Evolutionary conservation across 2,797 vertebrate genomes (phyloP).

Genomic region (Apogon talboti): DNA sequence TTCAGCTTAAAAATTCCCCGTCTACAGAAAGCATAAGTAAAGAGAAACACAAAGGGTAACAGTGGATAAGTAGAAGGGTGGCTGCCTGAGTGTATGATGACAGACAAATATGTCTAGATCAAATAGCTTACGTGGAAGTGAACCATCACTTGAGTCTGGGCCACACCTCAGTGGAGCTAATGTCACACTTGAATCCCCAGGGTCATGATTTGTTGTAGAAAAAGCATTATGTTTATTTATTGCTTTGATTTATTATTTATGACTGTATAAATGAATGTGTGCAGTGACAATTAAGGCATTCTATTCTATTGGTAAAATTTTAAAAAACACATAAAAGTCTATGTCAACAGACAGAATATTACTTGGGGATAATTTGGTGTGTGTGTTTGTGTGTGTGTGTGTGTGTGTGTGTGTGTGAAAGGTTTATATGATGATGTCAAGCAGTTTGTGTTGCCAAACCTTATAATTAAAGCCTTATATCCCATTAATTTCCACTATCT

Average conservation of each 20-base stretch:
- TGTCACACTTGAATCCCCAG: slow-evolving; percentile 1
- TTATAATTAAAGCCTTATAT: neutral
- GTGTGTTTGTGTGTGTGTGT: no score
- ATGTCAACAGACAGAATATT: no score
- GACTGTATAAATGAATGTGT: no score
- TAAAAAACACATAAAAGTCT: no score
- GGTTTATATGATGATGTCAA: neutral
- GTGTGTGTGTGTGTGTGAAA: neutral
- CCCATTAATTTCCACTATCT: slow-evolving; percentile 6
- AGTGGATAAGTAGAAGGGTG: slow-evolving; percentile 7
- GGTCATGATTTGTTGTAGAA: neutral
- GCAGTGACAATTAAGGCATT: no score
- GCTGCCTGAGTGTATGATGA: neutral
- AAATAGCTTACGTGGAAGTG: neutral
- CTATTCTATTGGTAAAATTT: no score
- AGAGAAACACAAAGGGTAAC: neutral
- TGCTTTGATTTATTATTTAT: no score
- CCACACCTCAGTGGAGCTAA: slow-evolving; percentile 23
- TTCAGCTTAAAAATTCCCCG: neutral
- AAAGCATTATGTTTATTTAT: neutral
- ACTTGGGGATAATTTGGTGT: no score
- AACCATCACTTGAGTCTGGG: neutral
- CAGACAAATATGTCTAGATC: neutral
- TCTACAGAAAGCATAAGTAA: neutral
- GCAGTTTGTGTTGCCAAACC: neutral